Conservation (phyloP, 2,113 vertebrate genomes). For the Pongo abelii region DNA sequence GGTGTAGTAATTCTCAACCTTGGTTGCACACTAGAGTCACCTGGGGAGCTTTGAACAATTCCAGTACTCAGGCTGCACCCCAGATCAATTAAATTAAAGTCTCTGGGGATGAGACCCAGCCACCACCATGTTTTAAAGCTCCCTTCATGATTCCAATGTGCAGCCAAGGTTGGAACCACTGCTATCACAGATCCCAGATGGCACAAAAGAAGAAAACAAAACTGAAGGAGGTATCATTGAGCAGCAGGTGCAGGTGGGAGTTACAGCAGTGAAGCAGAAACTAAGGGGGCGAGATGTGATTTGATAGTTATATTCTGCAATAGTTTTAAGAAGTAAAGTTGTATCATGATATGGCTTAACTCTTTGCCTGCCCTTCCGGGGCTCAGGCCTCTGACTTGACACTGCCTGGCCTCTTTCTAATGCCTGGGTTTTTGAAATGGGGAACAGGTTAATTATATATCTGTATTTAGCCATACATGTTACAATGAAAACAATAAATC, state of each 20-base stretch:
- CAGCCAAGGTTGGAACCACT: background rate
- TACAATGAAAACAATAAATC: constrained; percentile 37
- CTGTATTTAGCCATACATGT: background rate
- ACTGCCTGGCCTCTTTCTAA: background rate
- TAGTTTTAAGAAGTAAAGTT: background rate
- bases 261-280: constrained; percentile 4
- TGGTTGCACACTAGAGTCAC: background rate
- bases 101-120: background rate
- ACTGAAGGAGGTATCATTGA: background rate
- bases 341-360: background rate
- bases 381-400: background rate
- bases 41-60: background rate
- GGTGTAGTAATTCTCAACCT: background rate
- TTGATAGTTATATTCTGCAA: background rate
- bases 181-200: background rate
- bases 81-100: background rate
- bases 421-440: background rate
- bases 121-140: background rate
- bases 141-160: background rate
- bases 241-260: background rate
- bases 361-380: background rate
- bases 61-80: background rate
- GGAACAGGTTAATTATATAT: background rate
- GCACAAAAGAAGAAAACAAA: background rate
- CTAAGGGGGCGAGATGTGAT: background rate